These are phyloP conservation scores for Ormyrus thymus DNA, from an alignment of 2,888 invertebrate genomes.

Conservation along the genomic window DNA sequence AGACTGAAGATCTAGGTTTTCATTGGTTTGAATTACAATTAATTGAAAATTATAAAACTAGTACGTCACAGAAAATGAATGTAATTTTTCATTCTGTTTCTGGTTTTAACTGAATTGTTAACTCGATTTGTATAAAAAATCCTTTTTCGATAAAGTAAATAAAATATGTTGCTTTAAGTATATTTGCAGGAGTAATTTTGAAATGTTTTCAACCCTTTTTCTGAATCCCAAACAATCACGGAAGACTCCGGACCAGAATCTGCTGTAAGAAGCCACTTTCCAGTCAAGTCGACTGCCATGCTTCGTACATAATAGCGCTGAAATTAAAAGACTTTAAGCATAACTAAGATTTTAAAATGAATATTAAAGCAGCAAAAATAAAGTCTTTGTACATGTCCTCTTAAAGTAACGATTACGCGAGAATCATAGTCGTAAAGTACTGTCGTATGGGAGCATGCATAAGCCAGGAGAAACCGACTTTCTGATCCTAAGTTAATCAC, in stretches of 20 bases:
- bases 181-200: not conserved
- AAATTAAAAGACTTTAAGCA: not conserved
- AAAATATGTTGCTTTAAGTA: too few species aligned
- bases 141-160: too few species aligned
- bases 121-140: too few species aligned
- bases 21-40: conserved; percentile 15
- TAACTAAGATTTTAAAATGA: not conserved
- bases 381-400: conserved; percentile 36
- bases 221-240: conserved; percentile 79
- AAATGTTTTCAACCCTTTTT: conserved; percentile 64
- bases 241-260: conserved; percentile 78
- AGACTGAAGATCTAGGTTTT: conserved; percentile 75
- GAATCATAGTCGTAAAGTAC: conserved; percentile 77
- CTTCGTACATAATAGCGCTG: conserved; percentile 77
- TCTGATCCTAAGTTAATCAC: conserved; percentile 79
- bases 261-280: conserved; percentile 79
- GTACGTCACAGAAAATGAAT: too few species aligned
- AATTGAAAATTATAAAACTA: not conserved
- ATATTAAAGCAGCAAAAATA: not conserved
- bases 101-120: too few species aligned
- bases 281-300: conserved; percentile 76
- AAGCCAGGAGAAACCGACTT: conserved; percentile 78
- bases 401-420: conserved; percentile 33
- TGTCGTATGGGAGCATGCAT: conserved; percentile 80
- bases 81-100: too few species aligned